A percentile compares a stretch with the other conserved stretches of the same genome.
Evolutionary conservation across 1,140 invertebrate genomes (phyloP).

Genomic region (Nasonia giraulti): DNA sequence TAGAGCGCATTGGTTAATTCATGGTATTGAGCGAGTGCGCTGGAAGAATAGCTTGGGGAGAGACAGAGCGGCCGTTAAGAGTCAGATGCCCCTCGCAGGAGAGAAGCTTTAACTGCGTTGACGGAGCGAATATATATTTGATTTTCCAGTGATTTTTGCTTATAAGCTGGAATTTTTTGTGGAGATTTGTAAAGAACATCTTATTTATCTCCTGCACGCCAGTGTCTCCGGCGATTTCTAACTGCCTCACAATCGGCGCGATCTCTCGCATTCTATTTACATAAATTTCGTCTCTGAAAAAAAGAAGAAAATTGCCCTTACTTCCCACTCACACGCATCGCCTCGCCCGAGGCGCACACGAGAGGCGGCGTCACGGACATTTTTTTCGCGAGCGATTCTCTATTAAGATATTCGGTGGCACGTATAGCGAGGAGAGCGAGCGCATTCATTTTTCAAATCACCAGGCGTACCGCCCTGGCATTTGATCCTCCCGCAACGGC

Average conservation of each 20-base stretch:
- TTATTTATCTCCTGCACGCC: not conserved
- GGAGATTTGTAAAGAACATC: not conserved
- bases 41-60: not conserved
- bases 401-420: constrained; percentile 54
- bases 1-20: constrained; percentile 36
- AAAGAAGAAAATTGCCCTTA: too few species aligned
- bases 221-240: not conserved
- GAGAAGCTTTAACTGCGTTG: not conserved
- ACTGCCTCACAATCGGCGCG: not conserved
- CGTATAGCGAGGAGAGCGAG: constrained; percentile 11
- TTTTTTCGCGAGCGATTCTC: constrained; percentile 45
- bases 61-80: not conserved
- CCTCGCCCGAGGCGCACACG: not conserved
- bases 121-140: not conserved
- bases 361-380: not conserved
- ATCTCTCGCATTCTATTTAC: constrained; percentile 1
- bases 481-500: constrained; percentile 21
- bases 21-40: constrained; percentile 32
- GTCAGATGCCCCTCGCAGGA: not conserved
- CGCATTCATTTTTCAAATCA: constrained; percentile 56
- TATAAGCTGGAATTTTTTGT: not conserved
- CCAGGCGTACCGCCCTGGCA: not conserved
- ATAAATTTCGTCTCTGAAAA: not conserved
- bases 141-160: not conserved
- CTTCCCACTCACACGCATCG: not conserved